Conservation (phyloP, 2,113 vertebrate species). For the Mandrillus leucophaeus region DNA sequence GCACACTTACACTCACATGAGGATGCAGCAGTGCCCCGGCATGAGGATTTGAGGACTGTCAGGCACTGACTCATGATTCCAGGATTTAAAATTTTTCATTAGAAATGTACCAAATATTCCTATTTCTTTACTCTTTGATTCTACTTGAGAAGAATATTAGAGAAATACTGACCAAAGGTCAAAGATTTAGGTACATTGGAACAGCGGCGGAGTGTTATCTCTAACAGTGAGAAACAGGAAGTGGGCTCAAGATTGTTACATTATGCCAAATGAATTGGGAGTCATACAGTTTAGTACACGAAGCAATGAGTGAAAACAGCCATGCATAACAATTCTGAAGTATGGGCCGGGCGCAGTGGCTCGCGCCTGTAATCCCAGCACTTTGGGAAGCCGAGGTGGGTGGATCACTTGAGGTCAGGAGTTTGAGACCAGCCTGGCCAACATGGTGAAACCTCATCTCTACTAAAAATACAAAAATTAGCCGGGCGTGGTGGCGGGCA, state of each 20-base stretch:
- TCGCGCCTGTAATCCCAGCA: too few relatives aligned
- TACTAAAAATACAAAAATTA: too few relatives aligned
- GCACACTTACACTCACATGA: neutral
- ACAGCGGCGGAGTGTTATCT: neutral
- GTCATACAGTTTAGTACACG: neutral
- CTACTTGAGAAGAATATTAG: neutral
- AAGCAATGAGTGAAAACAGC: neutral
- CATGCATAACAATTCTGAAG: neutral
- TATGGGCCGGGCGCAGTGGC: neutral
- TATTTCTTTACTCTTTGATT: neutral
- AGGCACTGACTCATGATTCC: neutral
- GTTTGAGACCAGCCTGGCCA: too few relatives aligned
- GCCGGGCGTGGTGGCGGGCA: too few relatives aligned
- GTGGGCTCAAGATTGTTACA: neutral
- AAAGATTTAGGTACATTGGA: neutral
- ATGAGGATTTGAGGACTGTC: neutral
- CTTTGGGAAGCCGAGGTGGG: too few relatives aligned
- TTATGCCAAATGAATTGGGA: neutral
- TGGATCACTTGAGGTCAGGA: too few relatives aligned
- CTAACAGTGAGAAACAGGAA: neutral
- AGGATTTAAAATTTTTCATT: slow-evolving; percentile 24
- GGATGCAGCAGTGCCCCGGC: too few relatives aligned
- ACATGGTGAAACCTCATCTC: too few relatives aligned
- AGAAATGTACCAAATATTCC: neutral
- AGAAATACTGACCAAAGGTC: neutral